Percentiles rank a stretch among this genome's conserved stretches.
Conservation (phyloP, 2,113 vertebrate genomes). For the Alexandromys fortis region DNA sequence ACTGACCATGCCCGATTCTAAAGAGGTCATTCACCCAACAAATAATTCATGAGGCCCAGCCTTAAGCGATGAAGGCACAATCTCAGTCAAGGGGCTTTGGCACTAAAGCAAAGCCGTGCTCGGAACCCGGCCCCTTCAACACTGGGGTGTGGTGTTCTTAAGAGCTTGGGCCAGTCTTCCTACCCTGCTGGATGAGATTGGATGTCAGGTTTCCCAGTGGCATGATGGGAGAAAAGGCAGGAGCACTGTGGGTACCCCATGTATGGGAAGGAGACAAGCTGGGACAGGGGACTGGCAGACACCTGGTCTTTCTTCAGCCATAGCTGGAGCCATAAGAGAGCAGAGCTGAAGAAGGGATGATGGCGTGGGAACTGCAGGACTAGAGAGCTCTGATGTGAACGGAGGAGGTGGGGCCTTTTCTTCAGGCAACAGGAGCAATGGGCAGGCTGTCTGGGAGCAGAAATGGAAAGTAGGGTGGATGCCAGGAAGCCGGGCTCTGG, state of each 20-base stretch:
- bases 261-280: not conserved
- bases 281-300: not conserved
- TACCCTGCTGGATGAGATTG: no score
- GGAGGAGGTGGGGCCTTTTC: not conserved
- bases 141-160: not conserved
- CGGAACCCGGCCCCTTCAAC: not conserved
- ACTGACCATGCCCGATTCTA: not conserved
- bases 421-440: not conserved
- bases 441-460: not conserved
- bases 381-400: not conserved
- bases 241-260: no score
- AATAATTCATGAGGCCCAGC: not conserved
- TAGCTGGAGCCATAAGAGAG: not conserved
- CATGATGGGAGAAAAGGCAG: not conserved
- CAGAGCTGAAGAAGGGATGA: accelerated
- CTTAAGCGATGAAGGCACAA: not conserved
- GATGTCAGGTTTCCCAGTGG: not conserved
- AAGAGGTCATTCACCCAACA: not conserved
- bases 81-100: not conserved
- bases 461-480: not conserved
- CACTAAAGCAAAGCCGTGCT: not conserved
- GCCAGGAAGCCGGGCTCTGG: not conserved
- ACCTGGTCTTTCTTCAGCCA: not conserved
- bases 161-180: not conserved
- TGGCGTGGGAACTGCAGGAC: not conserved